A percentile compares a stretch with the other conserved stretches of the same genome.
These are phyloP conservation scores for Spinibarbus caldwelli DNA, from an alignment of 2,797 vertebrate genomes.

Conservation along the genomic window DNA sequence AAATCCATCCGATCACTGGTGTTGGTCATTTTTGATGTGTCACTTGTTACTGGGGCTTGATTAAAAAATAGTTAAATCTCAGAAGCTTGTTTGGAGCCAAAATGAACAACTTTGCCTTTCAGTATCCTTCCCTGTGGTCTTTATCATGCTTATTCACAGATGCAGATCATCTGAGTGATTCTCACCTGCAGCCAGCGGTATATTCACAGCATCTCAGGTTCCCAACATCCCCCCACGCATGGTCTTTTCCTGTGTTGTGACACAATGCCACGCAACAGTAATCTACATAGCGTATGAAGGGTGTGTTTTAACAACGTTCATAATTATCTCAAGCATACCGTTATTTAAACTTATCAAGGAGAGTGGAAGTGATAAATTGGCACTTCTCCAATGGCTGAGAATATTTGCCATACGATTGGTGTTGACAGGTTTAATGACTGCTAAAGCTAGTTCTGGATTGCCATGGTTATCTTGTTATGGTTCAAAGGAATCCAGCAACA, in stretches of 20 bases:
- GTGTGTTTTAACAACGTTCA: conserved; percentile 7
- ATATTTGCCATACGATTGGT: background rate
- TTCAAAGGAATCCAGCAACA: background rate
- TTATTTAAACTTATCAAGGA: background rate
- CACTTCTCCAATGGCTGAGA: background rate
- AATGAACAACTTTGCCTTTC: background rate
- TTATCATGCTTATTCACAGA: conserved; percentile 29
- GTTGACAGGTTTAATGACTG: conserved; percentile 1
- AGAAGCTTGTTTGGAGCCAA: background rate
- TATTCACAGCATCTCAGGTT: conserved; percentile 28
- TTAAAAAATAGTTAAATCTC: background rate
- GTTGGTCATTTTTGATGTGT: conserved; percentile 31
- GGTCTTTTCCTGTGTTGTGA: background rate
- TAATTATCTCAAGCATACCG: background rate
- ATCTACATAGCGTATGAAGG: background rate
- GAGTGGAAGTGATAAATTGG: background rate
- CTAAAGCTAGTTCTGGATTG: background rate
- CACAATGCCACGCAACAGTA: background rate
- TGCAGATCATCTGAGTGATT: conserved; percentile 4
- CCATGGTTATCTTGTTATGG: background rate
- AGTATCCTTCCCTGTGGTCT: background rate
- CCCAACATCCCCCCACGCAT: conserved; percentile 1
- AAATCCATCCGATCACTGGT: conserved; percentile 14
- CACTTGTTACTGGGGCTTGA: background rate
- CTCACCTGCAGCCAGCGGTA: conserved; percentile 30